phyloP scores from a whole-genome alignment of 92 coral and sea anemone genomes.

The Porites rus region DNA sequence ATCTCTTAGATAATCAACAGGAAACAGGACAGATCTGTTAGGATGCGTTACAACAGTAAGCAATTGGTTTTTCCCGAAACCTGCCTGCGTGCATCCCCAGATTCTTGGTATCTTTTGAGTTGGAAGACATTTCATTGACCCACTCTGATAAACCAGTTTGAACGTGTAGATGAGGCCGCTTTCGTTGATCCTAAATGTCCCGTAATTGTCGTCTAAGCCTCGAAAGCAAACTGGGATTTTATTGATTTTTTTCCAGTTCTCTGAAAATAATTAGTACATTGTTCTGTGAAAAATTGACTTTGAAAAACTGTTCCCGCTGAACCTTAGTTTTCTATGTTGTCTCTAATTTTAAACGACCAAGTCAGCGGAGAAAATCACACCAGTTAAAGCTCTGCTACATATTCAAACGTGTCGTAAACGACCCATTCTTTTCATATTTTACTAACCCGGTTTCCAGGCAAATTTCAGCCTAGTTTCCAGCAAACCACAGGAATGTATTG shows the following conservation, averaged over 20 bases:
- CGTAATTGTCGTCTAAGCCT: background rate
- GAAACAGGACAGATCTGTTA: background rate
- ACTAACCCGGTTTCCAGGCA: too few species aligned
- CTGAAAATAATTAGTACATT: background rate
- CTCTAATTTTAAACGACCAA: background rate
- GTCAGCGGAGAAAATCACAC: too few species aligned
- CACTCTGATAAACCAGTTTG: background rate
- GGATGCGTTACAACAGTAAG: background rate
- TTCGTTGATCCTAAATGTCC: background rate
- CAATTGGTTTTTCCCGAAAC: background rate
- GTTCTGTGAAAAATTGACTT: background rate
- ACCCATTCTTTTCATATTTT: too few species aligned
- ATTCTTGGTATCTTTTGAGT: background rate
- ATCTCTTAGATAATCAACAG: background rate
- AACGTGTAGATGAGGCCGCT: background rate
- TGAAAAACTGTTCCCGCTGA: background rate
- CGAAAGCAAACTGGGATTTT: background rate
- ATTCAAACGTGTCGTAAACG: too few species aligned
- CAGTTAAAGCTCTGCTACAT: too few species aligned
- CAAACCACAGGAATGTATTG: too few species aligned
- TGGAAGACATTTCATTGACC: background rate
- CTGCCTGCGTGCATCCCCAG: background rate
- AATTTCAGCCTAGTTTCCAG: too few species aligned
- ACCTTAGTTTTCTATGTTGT: background rate
- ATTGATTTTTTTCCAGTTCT: constrained; percentile 9